phyloP scores from a whole-genome alignment of 2,888 invertebrate species.

The Protonemura montana region DNA sequence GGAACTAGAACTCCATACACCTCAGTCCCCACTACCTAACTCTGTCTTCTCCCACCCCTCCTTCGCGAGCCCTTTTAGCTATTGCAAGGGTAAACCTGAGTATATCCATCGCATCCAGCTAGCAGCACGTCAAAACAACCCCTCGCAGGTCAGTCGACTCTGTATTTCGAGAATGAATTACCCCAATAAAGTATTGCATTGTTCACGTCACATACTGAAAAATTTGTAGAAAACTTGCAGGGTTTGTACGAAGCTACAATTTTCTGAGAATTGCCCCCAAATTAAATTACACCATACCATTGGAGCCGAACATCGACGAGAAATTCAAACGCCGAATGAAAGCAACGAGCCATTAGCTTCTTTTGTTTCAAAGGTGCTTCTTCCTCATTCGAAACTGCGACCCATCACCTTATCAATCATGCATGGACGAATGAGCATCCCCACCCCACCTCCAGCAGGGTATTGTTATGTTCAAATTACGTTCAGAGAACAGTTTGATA shows the following conservation, averaged over 20 bases:
- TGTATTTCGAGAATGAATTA: neutral
- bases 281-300: neutral
- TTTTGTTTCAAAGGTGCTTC: constrained; percentile 21
- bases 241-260: neutral
- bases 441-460: constrained; percentile 19
- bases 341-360: constrained; percentile 9
- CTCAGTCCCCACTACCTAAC: neutral
- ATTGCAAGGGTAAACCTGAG: neutral
- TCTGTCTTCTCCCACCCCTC: neutral
- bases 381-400: constrained; percentile 18
- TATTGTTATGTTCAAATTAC: constrained; percentile 3
- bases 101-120: neutral
- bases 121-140: neutral
- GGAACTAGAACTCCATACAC: constrained; percentile 13
- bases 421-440: constrained; percentile 24
- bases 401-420: constrained; percentile 41
- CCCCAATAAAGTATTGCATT: neutral
- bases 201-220: neutral
- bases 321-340: constrained; percentile 9
- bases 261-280: neutral
- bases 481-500: neutral
- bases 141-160: neutral
- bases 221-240: neutral
- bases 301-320: neutral
- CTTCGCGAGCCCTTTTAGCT: neutral